Evolutionary conservation across 2,888 invertebrate species (phyloP), one percentile per base, ranked within the genome.

Genomic region (Lasioglossum oenotherae): DNA sequence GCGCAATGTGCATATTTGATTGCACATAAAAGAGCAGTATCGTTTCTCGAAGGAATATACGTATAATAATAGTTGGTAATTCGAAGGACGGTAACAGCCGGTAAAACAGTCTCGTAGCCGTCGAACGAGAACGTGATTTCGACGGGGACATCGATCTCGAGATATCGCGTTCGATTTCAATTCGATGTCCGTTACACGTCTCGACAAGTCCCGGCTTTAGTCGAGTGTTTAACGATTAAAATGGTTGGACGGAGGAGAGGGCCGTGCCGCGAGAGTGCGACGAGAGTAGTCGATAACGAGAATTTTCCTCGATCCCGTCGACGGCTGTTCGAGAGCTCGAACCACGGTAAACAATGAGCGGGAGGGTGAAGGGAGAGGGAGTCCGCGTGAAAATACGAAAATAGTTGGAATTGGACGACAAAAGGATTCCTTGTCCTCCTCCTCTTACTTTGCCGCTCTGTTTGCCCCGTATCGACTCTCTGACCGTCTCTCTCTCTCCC

Each of bases 401-500:
- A 85, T 85, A 86, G 86, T 81, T 78, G 44, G 49, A 80, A 81
- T 79, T 76, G 79, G 76, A 79, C 46, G 76, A 60, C 69, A 71
- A 85, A 86, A 81, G 75, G 79, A 80, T 78, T 82, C 57, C 71
- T 72, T 82, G 69, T 85, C 78, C 44, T 76, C 78, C 31, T 69
- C n/a, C 71, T 78, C 64, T 75, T 77, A 73, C 74, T 87, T 87
- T 87, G 75, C 87, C 87, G 87, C 87, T 87, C 87, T 87, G 82
- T 87, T 87, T 87, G 75, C 67, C 67, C 46, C 60, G 72, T 82
- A 82, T 87, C 75, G 87, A 78, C 80, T 78, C n/a, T 53, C 53
- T 46, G 14, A 4, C 46, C 16, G 3, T 46, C 46, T 57, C n/a
- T 57, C 57, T 49, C 49, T 23, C 49, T 23, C n/a, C n/a, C n/a